These are phyloP conservation scores for Oophaga sylvatica DNA, from an alignment of 2,797 vertebrate species.

Conservation along the genomic window DNA sequence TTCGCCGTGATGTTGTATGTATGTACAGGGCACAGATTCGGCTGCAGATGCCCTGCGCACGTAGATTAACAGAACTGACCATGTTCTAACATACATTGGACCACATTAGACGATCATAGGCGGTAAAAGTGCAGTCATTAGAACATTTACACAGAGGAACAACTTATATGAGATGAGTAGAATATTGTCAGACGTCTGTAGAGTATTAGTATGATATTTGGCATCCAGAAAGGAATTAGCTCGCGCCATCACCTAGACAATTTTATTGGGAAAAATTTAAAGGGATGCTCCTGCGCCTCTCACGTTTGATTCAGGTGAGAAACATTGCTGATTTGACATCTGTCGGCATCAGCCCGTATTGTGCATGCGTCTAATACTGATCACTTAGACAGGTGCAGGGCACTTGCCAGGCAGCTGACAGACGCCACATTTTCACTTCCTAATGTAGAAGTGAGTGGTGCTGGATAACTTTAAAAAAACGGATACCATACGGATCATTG, in stretches of 20 bases:
- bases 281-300: too few relatives aligned
- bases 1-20: conserved; percentile 49
- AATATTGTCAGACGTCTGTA: not conserved
- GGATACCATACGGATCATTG: too few relatives aligned
- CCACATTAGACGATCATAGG: not conserved
- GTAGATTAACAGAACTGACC: not conserved
- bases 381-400: too few relatives aligned
- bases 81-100: conserved; percentile 7
- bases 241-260: not conserved
- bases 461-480: too few relatives aligned
- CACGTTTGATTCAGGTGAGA: too few relatives aligned
- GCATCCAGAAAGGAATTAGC: not conserved
- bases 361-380: too few relatives aligned
- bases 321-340: too few relatives aligned
- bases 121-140: not conserved
- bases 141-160: not conserved
- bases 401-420: too few relatives aligned
- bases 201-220: not conserved
- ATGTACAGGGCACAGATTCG: conserved; percentile 56
- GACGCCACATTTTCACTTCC: too few relatives aligned
- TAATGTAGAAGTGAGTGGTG: too few relatives aligned
- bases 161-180: not conserved
- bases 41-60: not conserved
- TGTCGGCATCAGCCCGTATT: too few relatives aligned
- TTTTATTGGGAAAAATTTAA: not conserved